Conservation (phyloP, 2,113 vertebrate species). For the Percopsis transmontana region DNA sequence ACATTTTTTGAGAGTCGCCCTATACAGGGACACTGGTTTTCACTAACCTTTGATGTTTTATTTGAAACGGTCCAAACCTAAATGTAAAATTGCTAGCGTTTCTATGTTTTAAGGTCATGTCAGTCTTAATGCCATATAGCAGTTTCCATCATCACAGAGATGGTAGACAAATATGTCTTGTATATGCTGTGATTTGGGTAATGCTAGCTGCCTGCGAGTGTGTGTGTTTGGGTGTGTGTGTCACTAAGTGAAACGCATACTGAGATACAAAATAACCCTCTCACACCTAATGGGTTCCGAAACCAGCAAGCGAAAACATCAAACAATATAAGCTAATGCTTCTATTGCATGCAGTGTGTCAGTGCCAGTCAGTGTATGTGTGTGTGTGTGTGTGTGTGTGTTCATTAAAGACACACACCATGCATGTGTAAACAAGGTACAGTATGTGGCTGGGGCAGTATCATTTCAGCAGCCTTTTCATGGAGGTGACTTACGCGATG, state of each 20-base stretch:
- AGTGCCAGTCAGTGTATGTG: neutral
- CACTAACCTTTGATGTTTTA: no score
- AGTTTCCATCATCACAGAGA: constrained; percentile 86
- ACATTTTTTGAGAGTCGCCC: no score
- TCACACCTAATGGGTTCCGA: constrained; percentile 2
- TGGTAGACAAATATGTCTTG: constrained; percentile 51
- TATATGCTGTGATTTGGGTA: constrained; percentile 17
- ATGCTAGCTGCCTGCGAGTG: constrained; percentile 19
- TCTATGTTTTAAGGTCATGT: no score
- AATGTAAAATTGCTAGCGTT: no score
- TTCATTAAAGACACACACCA: no score
- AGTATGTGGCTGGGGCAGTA: neutral
- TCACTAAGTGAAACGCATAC: neutral
- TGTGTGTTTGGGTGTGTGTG: constrained; percentile 18
- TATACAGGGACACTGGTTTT: no score
- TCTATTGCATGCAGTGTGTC: neutral
- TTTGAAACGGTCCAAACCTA: no score
- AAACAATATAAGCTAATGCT: constrained; percentile 20
- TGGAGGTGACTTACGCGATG: constrained; percentile 85
- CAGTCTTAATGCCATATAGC: no score
- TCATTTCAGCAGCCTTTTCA: neutral
- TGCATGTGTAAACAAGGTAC: neutral
- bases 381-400: neutral
- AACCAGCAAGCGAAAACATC: constrained; percentile 32
- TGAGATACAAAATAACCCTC: constrained; percentile 21